Percentiles rank a stretch among this genome's conserved stretches.
These are phyloP conservation scores for Chelonia mydas DNA, from an alignment of 2,797 vertebrate genomes.

Conservation along the genomic window DNA sequence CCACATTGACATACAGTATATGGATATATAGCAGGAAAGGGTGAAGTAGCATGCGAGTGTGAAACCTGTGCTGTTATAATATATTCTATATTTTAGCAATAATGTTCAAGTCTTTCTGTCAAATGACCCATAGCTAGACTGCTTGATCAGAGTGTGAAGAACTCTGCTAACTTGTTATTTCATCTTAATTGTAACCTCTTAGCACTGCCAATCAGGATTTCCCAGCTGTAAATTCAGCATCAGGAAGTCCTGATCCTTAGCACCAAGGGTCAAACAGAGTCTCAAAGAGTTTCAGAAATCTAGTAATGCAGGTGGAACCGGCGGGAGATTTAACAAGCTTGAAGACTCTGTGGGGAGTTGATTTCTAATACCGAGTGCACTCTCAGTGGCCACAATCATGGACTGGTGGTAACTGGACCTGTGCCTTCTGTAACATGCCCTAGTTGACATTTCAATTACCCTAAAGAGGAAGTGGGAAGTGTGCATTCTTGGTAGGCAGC, in stretches of 20 bases:
- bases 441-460: slow-evolving; percentile 38
- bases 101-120: slow-evolving; percentile 60
- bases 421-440: neutral
- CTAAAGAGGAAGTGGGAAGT: neutral
- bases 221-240: neutral
- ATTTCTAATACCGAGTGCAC: neutral
- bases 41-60: slow-evolving; percentile 50
- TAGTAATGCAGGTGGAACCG: neutral
- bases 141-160: slow-evolving; percentile 41
- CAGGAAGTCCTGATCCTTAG: neutral
- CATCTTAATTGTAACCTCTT: slow-evolving; percentile 38
- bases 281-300: neutral
- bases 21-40: slow-evolving; percentile 42
- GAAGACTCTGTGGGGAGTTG: neutral
- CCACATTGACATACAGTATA: slow-evolving; percentile 19
- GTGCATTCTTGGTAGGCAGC: neutral
- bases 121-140: slow-evolving; percentile 27
- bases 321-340: neutral
- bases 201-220: neutral
- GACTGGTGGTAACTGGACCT: slow-evolving; percentile 9
- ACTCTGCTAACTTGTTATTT: slow-evolving; percentile 37
- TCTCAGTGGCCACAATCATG: neutral
- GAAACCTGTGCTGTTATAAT: slow-evolving; percentile 34
- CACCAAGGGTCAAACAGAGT: neutral
- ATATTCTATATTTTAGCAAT: slow-evolving; percentile 59